A percentile compares a stretch with the other conserved stretches of the same genome.
These are phyloP conservation scores for Nerophis lumbriciformis DNA, from an alignment of 2,113 vertebrate genomes.

Conservation along the genomic window DNA sequence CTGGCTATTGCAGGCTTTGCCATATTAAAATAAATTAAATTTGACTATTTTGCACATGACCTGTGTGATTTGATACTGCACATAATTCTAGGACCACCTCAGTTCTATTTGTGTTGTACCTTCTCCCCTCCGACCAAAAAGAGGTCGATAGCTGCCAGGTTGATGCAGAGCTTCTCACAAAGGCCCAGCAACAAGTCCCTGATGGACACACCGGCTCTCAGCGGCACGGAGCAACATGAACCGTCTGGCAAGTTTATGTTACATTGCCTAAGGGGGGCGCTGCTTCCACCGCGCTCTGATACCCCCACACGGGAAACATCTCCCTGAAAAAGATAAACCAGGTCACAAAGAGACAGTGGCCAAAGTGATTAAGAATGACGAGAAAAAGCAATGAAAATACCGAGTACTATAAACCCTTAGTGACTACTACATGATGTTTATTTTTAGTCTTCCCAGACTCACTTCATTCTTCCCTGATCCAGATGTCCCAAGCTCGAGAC, in stretches of 20 bases:
- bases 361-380: neutral
- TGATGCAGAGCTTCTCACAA: constrained; percentile 90
- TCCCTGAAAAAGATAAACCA: constrained; percentile 60
- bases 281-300: constrained; percentile 66
- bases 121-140: constrained; percentile 94
- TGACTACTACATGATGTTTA: neutral
- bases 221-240: constrained; percentile 77
- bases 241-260: constrained; percentile 86
- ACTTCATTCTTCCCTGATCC: constrained; percentile 64
- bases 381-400: neutral
- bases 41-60: neutral
- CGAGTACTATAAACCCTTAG: neutral
- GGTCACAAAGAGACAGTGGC: neutral
- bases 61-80: neutral
- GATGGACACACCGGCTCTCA: constrained; percentile 83
- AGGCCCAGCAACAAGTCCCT: constrained; percentile 85
- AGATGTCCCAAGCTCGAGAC: constrained; percentile 83
- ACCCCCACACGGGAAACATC: constrained; percentile 71
- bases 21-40: neutral
- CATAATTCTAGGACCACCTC: neutral
- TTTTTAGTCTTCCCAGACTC: constrained; percentile 23
- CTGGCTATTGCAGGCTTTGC: neutral
- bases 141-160: constrained; percentile 90
- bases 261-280: constrained; percentile 79
- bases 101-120: constrained; percentile 66